Evolutionary conservation across 2,888 invertebrate genomes (phyloP).

Genomic region (Antheraea yamamai): DNA sequence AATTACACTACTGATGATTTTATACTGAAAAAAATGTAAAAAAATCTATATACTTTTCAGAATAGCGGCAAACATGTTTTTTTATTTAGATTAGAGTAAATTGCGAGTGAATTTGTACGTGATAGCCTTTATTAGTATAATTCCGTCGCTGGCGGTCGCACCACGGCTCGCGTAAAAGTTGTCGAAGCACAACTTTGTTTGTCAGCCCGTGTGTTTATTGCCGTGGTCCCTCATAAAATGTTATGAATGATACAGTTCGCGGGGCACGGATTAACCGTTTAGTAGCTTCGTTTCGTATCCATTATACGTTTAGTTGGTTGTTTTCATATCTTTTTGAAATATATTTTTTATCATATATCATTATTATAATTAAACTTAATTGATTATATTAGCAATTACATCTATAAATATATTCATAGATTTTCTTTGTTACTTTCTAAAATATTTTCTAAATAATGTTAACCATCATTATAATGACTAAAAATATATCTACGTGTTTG

Average conservation of each 20-base stretch:
- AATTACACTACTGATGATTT: neutral
- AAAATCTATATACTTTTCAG: neutral
- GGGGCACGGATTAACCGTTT: conserved; percentile 59
- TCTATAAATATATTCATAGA: neutral
- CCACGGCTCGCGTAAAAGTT: conserved; percentile 40
- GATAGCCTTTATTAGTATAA: neutral
- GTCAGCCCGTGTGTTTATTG: conserved; percentile 59
- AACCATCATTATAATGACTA: neutral
- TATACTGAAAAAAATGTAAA: neutral
- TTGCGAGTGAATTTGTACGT: neutral
- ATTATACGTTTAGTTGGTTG: conserved; percentile 46
- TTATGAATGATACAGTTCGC: conserved; percentile 67
- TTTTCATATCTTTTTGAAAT: conserved; percentile 42
- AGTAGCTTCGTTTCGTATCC: conserved; percentile 52
- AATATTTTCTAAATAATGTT: neutral
- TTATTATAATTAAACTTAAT: neutral
- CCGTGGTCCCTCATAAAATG: conserved; percentile 61
- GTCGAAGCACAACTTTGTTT: conserved; percentile 55
- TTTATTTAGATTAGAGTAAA: neutral
- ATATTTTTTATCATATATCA: neutral
- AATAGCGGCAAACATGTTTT: neutral
- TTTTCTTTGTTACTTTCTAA: neutral
- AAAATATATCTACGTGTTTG: neutral
- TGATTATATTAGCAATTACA: neutral
- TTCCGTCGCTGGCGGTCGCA: conserved; percentile 30